A percentile compares a stretch with the other conserved stretches of the same genome.
Conservation (phyloP, 2,888 invertebrate species). For the Acanthococcus lagerstroemiae region DNA sequence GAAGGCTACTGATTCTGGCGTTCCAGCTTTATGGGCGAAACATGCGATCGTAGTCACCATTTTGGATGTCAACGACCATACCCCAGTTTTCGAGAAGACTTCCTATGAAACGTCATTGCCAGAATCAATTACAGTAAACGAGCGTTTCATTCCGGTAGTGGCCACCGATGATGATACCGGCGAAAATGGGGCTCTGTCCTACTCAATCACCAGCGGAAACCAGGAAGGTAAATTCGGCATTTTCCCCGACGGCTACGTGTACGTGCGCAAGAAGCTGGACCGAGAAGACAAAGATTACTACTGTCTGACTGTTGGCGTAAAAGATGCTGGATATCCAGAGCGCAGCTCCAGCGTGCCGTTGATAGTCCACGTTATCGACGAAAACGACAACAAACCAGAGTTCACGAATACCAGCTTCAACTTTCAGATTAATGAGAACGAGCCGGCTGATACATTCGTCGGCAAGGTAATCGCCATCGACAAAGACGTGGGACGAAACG, state of each 20-base stretch:
- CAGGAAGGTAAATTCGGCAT: conserved; percentile 78
- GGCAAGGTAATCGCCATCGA: conserved; percentile 84
- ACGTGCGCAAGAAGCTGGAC: conserved; percentile 75
- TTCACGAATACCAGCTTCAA: conserved; percentile 85
- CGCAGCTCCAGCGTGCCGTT: conserved; percentile 79
- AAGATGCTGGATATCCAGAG: conserved; percentile 64
- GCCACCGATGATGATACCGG: conserved; percentile 84
- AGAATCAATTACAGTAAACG: conserved; percentile 85
- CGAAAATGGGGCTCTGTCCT: conserved; percentile 65
- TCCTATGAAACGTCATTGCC: conserved; percentile 84
- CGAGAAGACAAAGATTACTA: conserved; percentile 87
- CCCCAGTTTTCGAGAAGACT: conserved; percentile 83
- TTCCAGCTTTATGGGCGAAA: conserved; percentile 61
- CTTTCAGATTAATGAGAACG: conserved; percentile 80
- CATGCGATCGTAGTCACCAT: conserved; percentile 62
- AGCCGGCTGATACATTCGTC: conserved; percentile 79
- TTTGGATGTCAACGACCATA: conserved; percentile 89
- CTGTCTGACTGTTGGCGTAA: conserved; percentile 72
- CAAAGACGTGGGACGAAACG: conserved; percentile 80
- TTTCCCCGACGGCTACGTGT: conserved; percentile 88
- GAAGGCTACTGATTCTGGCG: conserved; percentile 74
- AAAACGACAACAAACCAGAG: conserved; percentile 90
- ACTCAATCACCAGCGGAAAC: conserved; percentile 78
- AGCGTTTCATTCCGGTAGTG: conserved; percentile 76
- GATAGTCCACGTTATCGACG: conserved; percentile 85